A percentile compares a stretch with the other conserved stretches of the same genome.
Conservation (phyloP, 1,140 invertebrate species). For the Copidosoma floridanum region DNA sequence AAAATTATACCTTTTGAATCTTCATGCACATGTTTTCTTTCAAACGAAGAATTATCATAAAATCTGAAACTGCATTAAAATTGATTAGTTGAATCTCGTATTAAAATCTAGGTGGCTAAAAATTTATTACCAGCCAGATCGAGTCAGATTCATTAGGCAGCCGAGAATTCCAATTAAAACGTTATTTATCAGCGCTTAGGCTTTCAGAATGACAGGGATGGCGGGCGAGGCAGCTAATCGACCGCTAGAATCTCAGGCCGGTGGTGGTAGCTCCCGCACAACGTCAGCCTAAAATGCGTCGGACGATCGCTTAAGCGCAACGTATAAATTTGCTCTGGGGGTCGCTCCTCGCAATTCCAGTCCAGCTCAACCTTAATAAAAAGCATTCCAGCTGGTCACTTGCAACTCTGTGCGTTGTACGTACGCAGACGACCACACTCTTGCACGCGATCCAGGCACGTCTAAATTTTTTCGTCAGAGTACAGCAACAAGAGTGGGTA, state of each 20-base stretch:
- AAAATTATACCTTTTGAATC: too few species aligned
- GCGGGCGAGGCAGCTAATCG: not conserved
- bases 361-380: not conserved
- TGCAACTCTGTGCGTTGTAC: not conserved
- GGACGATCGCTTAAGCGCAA: not conserved
- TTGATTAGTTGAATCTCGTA: too few species aligned
- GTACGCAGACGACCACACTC: not conserved
- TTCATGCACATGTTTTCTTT: too few species aligned
- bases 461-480: too few species aligned
- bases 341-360: not conserved
- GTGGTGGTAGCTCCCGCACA: not conserved
- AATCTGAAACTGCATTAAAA: too few species aligned
- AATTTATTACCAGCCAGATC: too few species aligned
- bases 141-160: too few species aligned
- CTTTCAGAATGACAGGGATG: not conserved
- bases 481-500: too few species aligned
- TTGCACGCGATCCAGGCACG: too few species aligned
- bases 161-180: not conserved
- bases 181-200: conserved; percentile 10
- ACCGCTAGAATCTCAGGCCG: conserved; percentile 3
- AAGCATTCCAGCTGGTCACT: conserved; percentile 5
- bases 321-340: not conserved
- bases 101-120: too few species aligned
- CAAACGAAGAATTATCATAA: too few species aligned
- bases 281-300: not conserved